Percentiles rank a stretch among this genome's conserved stretches.
Evolutionary conservation across 2,888 invertebrate species (phyloP).

Genomic region (Drosophila conformis): DNA sequence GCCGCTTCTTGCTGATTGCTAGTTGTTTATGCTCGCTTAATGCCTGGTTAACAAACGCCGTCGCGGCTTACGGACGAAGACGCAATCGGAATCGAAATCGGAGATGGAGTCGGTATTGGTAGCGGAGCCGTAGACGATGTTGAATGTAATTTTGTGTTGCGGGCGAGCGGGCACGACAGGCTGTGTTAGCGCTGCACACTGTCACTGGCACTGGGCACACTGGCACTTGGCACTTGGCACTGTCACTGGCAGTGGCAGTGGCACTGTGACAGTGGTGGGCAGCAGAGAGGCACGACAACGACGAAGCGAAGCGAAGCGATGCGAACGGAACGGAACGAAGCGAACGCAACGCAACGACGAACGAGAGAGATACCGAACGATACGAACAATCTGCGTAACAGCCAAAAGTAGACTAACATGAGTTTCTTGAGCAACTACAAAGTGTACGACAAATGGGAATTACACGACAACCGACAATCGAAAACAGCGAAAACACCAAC

Average conservation of each 20-base stretch:
- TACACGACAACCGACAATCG: constrained; percentile 84
- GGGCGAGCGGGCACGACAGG: constrained; percentile 67
- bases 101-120: constrained; percentile 7
- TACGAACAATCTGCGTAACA: constrained; percentile 85
- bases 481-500: constrained; percentile 56
- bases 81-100: constrained; percentile 18
- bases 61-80: constrained; percentile 25
- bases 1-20: constrained; percentile 21
- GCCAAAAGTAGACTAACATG: constrained; percentile 85
- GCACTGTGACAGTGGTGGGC: constrained; percentile 32
- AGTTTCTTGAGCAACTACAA: constrained; percentile 85
- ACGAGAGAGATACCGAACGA: constrained; percentile 65
- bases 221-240: constrained; percentile 30
- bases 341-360: constrained; percentile 53
- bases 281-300: constrained; percentile 54
- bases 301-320: constrained; percentile 15
- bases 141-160: constrained; percentile 3
- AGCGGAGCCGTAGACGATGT: constrained; percentile 12
- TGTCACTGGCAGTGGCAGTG: constrained; percentile 27
- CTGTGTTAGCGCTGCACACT: constrained; percentile 47
- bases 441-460: constrained; percentile 84
- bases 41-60: constrained; percentile 36
- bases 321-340: constrained; percentile 16
- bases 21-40: constrained; percentile 37
- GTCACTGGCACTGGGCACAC: constrained; percentile 36